These are phyloP conservation scores for Drosophila novamexicana DNA, from an alignment of 1,140 invertebrate genomes.

Conservation along the genomic window DNA sequence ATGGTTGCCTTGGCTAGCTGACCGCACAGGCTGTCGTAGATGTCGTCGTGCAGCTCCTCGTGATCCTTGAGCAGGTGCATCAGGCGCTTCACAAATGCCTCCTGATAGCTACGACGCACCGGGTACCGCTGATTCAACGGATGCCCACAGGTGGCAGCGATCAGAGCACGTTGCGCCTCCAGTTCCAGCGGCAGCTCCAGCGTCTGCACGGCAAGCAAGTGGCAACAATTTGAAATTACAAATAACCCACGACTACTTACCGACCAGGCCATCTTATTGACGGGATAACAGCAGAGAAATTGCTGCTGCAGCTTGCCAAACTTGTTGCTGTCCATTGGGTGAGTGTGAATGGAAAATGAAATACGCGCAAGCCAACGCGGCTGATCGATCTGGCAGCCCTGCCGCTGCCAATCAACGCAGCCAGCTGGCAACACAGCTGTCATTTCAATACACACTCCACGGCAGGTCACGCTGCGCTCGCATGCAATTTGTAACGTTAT, in stretches of 20 bases:
- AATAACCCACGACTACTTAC: constrained; percentile 34
- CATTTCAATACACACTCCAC: background rate
- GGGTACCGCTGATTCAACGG: constrained; percentile 61
- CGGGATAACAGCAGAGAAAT: constrained; percentile 73
- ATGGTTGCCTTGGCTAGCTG: constrained; percentile 25
- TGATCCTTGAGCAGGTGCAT: constrained; percentile 59
- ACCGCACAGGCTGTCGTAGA: constrained; percentile 66
- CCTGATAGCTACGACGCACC: constrained; percentile 67
- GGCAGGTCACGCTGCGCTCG: no score
- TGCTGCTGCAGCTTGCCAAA: constrained; percentile 65
- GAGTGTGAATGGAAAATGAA: constrained; percentile 6
- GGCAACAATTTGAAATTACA: background rate
- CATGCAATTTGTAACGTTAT: background rate
- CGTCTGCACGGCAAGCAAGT: constrained; percentile 27
- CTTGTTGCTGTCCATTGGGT: constrained; percentile 40
- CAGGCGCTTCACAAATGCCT: constrained; percentile 75
- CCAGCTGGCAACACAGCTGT: constrained; percentile 19
- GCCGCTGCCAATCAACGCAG: constrained; percentile 6
- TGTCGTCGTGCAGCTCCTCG: constrained; percentile 71
- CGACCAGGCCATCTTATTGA: constrained; percentile 73
- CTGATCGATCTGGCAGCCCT: constrained; percentile 33
- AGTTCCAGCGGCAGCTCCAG: constrained; percentile 56
- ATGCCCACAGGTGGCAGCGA: constrained; percentile 62
- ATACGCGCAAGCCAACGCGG: background rate
- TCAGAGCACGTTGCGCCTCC: constrained; percentile 65